A percentile compares a stretch with the other conserved stretches of the same genome.
phyloP scores from a whole-genome alignment of 2,797 vertebrate genomes.

The Chiroxiphia lanceolata region DNA sequence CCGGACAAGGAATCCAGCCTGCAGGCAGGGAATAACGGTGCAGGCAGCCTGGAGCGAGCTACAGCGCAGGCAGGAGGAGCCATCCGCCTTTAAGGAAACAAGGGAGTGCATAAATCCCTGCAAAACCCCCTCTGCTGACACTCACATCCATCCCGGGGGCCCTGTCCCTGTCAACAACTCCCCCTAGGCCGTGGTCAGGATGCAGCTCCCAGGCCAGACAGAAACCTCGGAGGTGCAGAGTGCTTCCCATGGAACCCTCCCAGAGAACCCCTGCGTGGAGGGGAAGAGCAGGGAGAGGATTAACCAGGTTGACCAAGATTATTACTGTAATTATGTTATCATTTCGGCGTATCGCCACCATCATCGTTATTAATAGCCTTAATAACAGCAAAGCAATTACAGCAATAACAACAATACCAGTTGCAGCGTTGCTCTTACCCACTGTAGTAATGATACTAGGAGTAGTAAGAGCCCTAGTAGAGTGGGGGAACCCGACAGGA shows the following conservation, averaged over 20 bases:
- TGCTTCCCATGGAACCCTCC: not conserved
- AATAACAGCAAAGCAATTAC: slow-evolving; percentile 48
- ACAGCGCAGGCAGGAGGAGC: not conserved
- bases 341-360: not conserved
- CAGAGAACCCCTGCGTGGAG: rapidly evolving
- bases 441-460: not conserved
- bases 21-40: not conserved
- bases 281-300: not conserved
- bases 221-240: not conserved
- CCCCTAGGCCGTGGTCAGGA: not conserved
- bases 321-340: slow-evolving; percentile 55
- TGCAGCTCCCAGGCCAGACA: not conserved
- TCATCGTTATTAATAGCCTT: slow-evolving; percentile 50
- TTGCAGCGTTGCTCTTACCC: not conserved
- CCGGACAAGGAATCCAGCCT: not conserved
- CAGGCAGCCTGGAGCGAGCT: not conserved
- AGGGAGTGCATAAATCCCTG: not conserved
- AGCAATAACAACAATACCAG: slow-evolving; percentile 8
- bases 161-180: not conserved
- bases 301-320: slow-evolving; percentile 44
- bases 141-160: not conserved
- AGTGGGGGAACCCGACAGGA: not conserved
- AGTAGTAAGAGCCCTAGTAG: slow-evolving; percentile 20
- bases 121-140: not conserved
- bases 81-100: not conserved